Evolutionary conservation across 2,113 vertebrate genomes (phyloP).

Genomic region (Rhadina sibilatrix): DNA sequence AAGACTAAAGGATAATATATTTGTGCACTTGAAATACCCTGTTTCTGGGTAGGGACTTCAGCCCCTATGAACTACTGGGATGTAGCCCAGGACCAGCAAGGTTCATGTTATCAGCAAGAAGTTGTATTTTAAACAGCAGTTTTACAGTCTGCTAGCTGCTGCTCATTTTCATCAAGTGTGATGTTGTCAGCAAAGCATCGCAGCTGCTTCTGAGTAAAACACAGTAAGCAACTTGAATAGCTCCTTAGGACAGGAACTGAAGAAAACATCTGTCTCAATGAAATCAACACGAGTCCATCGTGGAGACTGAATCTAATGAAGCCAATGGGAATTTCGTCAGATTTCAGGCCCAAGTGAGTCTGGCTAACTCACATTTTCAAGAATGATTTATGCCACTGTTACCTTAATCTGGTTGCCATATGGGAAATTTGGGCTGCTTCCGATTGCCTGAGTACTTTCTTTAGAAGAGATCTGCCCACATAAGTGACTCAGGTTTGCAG

Average conservation of each 20-base stretch:
- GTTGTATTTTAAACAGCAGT: neutral
- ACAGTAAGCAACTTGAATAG: neutral
- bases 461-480: neutral
- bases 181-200: neutral
- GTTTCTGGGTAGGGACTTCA: neutral
- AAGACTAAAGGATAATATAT: neutral
- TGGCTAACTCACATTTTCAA: neutral
- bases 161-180: neutral
- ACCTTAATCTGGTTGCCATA: neutral
- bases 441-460: neutral
- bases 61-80: neutral
- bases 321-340: neutral
- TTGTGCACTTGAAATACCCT: neutral
- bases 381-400: neutral
- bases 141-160: neutral
- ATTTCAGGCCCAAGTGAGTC: neutral
- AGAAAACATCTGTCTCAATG: neutral
- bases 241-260: neutral
- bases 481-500: constrained; percentile 8
- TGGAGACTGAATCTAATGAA: neutral
- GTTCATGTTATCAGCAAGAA: neutral
- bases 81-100: neutral
- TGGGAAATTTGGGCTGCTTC: neutral
- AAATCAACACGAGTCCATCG: neutral
- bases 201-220: neutral